Evolutionary conservation across 2,797 vertebrate species (phyloP).

Genomic region (Helicolenus hilgendorfi): DNA sequence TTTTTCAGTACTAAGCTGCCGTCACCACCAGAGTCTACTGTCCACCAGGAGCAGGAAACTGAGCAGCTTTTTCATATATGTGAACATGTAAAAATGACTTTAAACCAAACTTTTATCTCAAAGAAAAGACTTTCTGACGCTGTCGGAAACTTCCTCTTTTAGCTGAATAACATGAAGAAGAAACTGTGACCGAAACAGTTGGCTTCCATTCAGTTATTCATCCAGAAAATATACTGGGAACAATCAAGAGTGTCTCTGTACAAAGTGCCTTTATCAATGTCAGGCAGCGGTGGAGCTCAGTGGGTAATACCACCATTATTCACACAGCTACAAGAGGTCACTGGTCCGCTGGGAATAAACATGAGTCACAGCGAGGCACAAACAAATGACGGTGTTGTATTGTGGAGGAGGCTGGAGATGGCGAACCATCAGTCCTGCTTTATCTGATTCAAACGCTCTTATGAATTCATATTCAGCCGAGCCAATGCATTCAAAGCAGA

Average conservation of each 20-base stretch:
- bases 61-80: no score
- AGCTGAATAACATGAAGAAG: background rate
- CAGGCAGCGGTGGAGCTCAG: constrained; percentile 27
- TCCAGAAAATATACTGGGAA: background rate
- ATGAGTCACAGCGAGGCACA: constrained; percentile 60
- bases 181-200: background rate
- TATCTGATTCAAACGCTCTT: constrained; percentile 26
- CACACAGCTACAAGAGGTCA: constrained; percentile 55
- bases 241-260: constrained; percentile 3
- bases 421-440: constrained; percentile 9
- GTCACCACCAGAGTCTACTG: no score
- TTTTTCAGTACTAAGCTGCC: no score
- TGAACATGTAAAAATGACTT: background rate
- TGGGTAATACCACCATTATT: constrained; percentile 49
- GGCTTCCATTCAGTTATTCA: background rate
- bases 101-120: background rate
- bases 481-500: background rate
- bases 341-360: constrained; percentile 56
- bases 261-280: constrained; percentile 55
- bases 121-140: background rate
- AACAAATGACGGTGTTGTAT: constrained; percentile 55
- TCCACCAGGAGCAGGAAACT: no score
- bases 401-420: constrained; percentile 38
- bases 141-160: background rate
- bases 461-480: constrained; percentile 20